Evolutionary conservation across 2,888 invertebrate genomes (phyloP), one percentile per base, ranked within the genome.

Genomic region (Tridacna gigas): DNA sequence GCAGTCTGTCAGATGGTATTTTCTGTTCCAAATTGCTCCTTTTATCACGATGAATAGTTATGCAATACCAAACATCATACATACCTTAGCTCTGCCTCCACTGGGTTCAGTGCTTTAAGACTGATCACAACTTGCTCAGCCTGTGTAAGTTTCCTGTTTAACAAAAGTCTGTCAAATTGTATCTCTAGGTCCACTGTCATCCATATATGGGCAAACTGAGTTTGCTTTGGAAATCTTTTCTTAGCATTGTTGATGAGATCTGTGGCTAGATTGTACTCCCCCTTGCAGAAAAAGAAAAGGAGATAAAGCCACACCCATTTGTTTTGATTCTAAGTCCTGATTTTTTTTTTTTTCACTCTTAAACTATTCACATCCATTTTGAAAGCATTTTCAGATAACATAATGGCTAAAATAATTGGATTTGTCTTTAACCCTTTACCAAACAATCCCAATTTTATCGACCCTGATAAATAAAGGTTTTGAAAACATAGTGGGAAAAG

Each of bases 81-180:
- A 25, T 77, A 94, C 94, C 94, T 93, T 73, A 94, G 89, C 75
- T 91, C 83, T 84, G 97, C 96, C 89, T 97, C 96, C 95, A 96
- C 96, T 91, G 96, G 95, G 91, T 97, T 96, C 0, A 97, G 95
- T 0, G 97, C 96, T 65, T 96, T 96, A 63, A 97, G 95, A 92
- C 96, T 97, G 80, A 96, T 96, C 84, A 97, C 97, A 67, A 96
- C 96, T 86, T 96, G 96, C 76, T 97, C 96, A 0, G 97, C 97
- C 87, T 96, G 96, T 74, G 96, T 96, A 96, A 97, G 97, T 92
- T 96, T 96, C 80, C 96, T 96, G 73, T 91, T 92, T n/a, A 91
- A 88, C 48, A 95, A 60, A 0, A 94, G 91, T 79, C 91, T 88
- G 51, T 92, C 92, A 86, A 94, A 95, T 20, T 84, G 82, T 22